A percentile compares a stretch with the other conserved stretches of the same genome.
These are phyloP conservation scores for Lycodopsis pacificus DNA, from an alignment of 2,797 vertebrate species.

Conservation along the genomic window DNA sequence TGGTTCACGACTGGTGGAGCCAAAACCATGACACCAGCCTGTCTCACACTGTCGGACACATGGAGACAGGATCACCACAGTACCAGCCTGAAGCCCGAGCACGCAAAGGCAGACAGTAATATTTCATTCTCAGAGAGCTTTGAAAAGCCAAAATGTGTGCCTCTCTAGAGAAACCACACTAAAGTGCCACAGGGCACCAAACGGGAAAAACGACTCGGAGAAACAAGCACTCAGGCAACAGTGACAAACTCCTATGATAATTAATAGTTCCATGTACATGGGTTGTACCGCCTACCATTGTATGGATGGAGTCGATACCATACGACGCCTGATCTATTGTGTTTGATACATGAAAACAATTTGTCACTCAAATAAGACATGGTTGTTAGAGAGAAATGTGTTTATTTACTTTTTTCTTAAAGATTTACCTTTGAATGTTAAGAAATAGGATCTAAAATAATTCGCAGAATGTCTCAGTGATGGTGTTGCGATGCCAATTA, in stretches of 20 bases:
- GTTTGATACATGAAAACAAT: slow-evolving; percentile 29
- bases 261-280: slow-evolving; percentile 58
- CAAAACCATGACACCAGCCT: slow-evolving; percentile 46
- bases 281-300: slow-evolving; percentile 51
- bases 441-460: neutral
- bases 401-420: neutral
- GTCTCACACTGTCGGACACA: slow-evolving; percentile 40
- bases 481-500: neutral
- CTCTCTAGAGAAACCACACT: slow-evolving; percentile 72
- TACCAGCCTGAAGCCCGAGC: slow-evolving; percentile 64
- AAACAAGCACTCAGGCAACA: slow-evolving; percentile 68
- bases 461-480: neutral
- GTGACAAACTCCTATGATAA: slow-evolving; percentile 56
- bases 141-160: slow-evolving; percentile 72
- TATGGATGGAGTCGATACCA: slow-evolving; percentile 32
- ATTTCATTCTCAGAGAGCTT: slow-evolving; percentile 74
- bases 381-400: neutral
- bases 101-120: slow-evolving; percentile 73
- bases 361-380: neutral
- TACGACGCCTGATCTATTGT: slow-evolving; percentile 45
- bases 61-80: slow-evolving; percentile 50
- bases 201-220: slow-evolving; percentile 77
- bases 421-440: neutral
- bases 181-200: slow-evolving; percentile 78
- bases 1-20: slow-evolving; percentile 8